A percentile compares a stretch with the other conserved stretches of the same genome.
phyloP scores from a whole-genome alignment of 2,888 invertebrate genomes.

The Clitarchus hookeri region DNA sequence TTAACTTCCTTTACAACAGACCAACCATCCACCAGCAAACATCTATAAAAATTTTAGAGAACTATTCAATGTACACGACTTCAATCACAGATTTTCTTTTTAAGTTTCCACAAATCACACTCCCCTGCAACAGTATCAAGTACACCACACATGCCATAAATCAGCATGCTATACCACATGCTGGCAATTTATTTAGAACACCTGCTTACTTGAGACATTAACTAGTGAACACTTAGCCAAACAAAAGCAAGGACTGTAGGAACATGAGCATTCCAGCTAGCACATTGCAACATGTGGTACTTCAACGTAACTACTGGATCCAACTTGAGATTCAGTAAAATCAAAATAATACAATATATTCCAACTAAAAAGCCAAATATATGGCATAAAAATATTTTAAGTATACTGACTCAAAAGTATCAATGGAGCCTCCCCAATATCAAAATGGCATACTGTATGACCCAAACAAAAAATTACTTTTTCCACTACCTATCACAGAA shows the following conservation, averaged over 20 bases:
- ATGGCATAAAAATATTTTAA: neutral
- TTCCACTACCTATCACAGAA: conserved; percentile 2
- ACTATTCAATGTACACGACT: neutral
- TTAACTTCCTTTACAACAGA: neutral
- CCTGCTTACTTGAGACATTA: neutral
- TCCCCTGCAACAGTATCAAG: neutral
- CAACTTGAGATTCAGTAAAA: neutral
- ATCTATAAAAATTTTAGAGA: neutral
- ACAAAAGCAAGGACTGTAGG: neutral
- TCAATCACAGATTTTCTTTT: neutral
- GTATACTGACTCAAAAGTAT: neutral
- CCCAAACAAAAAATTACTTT: neutral
- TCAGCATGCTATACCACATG: too few relatives aligned
- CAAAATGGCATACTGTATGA: neutral
- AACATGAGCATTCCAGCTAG: neutral
- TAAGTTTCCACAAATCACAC: neutral
- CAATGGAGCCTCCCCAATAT: neutral
- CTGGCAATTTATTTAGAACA: too few relatives aligned
- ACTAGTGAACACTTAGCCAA: neutral
- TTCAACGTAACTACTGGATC: neutral
- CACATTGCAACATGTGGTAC: neutral
- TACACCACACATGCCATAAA: neutral
- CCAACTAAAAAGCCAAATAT: neutral
- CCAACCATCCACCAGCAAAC: neutral
- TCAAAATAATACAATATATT: too few relatives aligned